Evolutionary conservation across 2,888 invertebrate genomes (phyloP), one percentile per base, ranked within the genome.

Genomic region (Leucania comma): DNA sequence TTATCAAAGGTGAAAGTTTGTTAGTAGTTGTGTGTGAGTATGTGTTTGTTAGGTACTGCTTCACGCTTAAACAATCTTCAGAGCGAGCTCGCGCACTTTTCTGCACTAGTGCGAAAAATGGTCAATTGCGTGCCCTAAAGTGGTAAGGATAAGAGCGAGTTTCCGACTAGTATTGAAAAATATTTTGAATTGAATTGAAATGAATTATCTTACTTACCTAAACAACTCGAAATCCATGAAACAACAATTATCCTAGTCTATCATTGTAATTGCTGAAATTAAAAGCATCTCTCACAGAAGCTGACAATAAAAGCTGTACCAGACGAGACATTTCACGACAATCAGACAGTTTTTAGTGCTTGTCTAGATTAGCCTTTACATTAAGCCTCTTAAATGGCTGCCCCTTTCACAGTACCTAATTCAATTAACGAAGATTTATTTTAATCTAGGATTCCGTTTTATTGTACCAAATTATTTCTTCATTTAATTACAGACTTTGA

Each of bases 301-400:
- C 14, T 20, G 46, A 76, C 61, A 65, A 70, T 79, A 79, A 79
- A 79, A 59, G 32, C 29, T 20, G 57, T 22, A 46, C 46, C 58
- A 59, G 66, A 50, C 66, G 56, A 67, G 64, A 68, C 76, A 53
- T 14, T 79, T 75, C 57, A 65, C 46, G 26, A 24, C 76, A 66
- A 75, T 81, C 77, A 79, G 83, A 80, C 80, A 67, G 60, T 63
- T 80, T 81, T 83, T 75, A 83, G 58, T 72, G 32, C 71, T 62
- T 63, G 62, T 73, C 63, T 68, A 59, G 71, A 75, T 75, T 63
- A 74, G 72, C 53, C 54, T 63, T 83, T 24, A 76, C 26, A 46
- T 38, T 59, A 71, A 83, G 76, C 76, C 72, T 51, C 66, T 79
- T 66, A 68, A 78, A 65, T 56, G 71, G 48, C 54, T 8, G 20